These are phyloP conservation scores for Agriopis marginaria DNA, from an alignment of 2,888 invertebrate genomes.

Conservation along the genomic window DNA sequence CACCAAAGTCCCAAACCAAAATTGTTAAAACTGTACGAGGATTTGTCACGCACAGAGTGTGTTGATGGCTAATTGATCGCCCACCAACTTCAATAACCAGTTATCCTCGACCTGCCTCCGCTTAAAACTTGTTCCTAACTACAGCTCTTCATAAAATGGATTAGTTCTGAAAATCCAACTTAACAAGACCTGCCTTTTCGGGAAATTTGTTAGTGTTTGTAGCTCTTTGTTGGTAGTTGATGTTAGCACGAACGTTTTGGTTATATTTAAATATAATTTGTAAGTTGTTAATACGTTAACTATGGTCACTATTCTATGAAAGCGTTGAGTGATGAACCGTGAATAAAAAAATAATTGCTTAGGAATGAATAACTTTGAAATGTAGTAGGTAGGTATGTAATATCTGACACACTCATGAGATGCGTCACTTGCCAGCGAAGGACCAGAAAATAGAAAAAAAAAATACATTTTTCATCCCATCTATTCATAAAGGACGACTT, in stretches of 20 bases:
- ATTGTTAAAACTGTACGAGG: constrained; percentile 85
- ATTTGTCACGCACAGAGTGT: constrained; percentile 81
- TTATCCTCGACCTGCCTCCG: constrained; percentile 44
- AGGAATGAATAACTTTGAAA: constrained; percentile 22
- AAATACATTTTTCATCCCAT: no score
- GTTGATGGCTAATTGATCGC: constrained; percentile 82
- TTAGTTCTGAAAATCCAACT: background rate
- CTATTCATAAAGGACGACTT: no score
- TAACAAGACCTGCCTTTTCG: constrained; percentile 1
- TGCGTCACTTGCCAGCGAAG: no score
- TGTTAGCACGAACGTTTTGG: constrained; percentile 64
- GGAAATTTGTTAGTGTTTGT: background rate
- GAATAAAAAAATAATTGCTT: constrained; percentile 69
- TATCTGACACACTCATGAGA: no score
- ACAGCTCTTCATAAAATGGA: constrained; percentile 7
- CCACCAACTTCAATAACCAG: constrained; percentile 62
- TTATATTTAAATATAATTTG: constrained; percentile 76
- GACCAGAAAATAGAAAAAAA: no score
- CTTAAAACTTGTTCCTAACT: constrained; percentile 7
- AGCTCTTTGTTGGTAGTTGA: constrained; percentile 30
- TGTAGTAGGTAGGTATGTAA: constrained; percentile 8
- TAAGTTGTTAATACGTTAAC: constrained; percentile 76
- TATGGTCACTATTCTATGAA: constrained; percentile 71
- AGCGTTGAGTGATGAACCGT: constrained; percentile 73
- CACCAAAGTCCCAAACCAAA: constrained; percentile 72